Evolutionary conservation across 2,888 invertebrate genomes (phyloP), one percentile per base, ranked within the genome.

Genomic region (Plusia festucae): DNA sequence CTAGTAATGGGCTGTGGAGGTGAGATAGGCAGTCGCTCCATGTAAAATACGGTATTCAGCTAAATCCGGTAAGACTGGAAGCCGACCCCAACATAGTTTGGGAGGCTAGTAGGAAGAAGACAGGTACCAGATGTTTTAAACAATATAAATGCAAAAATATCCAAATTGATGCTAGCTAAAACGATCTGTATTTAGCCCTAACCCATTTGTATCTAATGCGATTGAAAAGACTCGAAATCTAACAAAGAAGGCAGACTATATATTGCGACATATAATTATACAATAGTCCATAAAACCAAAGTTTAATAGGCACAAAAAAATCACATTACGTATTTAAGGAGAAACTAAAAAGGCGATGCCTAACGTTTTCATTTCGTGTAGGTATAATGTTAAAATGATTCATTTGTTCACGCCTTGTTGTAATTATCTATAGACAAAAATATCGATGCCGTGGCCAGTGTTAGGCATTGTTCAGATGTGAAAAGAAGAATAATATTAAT

Each of bases 401-500:
- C 57, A 60, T 53, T 27, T 40, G 54, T 56, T 63, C 46, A 60
- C 34, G 54, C 54, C 30, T 27, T 52, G 18, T 6, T 15, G 61
- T 75, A 78, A 78, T 71, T 71, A 52, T 52, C 22, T 11, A 54
- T 20, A 40, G 59, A 46, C 16, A 65, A 67, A 68, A 55, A 63
- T 16, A 22, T 22, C n/a, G 11, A 64, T 68, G 20, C 52, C 54
- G n/a, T 67, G 15, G 46, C 2, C 61, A 40, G 34, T 55, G 55
- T 61, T 16, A 73, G 52, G 52, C 16, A 32, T 20, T 40, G 57
- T 34, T 57, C 44, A 60, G 58, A 74, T 20, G 27, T 13, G 52
- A 57, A 53, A 53, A 62, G 59, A 59, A 2, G 2, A 5, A 40
- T n/a, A 30, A 30, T 8, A 5, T 8, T 8, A 30, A 6, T 30